Evolutionary conservation across 2,888 invertebrate genomes (phyloP).

Genomic region (Alloscopus bannaensis): DNA sequence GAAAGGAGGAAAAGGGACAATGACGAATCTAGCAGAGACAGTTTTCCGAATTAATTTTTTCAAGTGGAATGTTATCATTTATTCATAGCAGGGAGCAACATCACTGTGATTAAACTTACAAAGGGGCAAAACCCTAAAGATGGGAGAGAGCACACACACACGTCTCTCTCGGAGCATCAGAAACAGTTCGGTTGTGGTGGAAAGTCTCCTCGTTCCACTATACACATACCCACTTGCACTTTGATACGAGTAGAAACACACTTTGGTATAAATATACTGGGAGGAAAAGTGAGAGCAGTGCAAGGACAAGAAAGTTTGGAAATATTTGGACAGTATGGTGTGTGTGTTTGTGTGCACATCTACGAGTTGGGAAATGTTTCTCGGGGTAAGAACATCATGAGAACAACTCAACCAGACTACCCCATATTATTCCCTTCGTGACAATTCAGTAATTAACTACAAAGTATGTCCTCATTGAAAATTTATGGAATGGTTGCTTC

Average conservation of each 20-base stretch:
- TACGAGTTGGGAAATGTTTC: too few relatives aligned
- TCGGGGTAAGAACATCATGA: slow-evolving; percentile 38
- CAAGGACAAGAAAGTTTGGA: slow-evolving; percentile 48
- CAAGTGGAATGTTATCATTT: slow-evolving; percentile 74
- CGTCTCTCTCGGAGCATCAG: slow-evolving; percentile 6
- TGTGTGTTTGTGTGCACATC: background rate
- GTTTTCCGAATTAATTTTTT: slow-evolving; percentile 74
- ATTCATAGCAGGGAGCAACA: slow-evolving; percentile 74
- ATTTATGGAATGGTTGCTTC: slow-evolving; percentile 70
- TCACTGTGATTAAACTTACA: slow-evolving; percentile 74
- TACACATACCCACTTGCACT: too few relatives aligned
- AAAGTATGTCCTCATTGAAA: slow-evolving; percentile 73
- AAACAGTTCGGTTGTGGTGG: slow-evolving; percentile 19
- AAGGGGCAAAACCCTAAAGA: slow-evolving; percentile 71
- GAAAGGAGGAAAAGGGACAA: slow-evolving; percentile 65
- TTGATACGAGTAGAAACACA: too few relatives aligned
- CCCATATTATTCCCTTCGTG: slow-evolving; percentile 72
- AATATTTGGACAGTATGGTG: background rate
- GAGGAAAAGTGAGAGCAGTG: too few relatives aligned
- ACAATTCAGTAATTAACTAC: slow-evolving; percentile 74
- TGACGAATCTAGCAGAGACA: slow-evolving; percentile 74
- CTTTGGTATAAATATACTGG: too few relatives aligned
- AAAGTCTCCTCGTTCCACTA: too few relatives aligned
- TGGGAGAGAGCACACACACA: slow-evolving; percentile 52
- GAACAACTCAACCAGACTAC: slow-evolving; percentile 62